Evolutionary conservation across 1,140 invertebrate species (phyloP).

Genomic region (Drosophila bifasciata): DNA sequence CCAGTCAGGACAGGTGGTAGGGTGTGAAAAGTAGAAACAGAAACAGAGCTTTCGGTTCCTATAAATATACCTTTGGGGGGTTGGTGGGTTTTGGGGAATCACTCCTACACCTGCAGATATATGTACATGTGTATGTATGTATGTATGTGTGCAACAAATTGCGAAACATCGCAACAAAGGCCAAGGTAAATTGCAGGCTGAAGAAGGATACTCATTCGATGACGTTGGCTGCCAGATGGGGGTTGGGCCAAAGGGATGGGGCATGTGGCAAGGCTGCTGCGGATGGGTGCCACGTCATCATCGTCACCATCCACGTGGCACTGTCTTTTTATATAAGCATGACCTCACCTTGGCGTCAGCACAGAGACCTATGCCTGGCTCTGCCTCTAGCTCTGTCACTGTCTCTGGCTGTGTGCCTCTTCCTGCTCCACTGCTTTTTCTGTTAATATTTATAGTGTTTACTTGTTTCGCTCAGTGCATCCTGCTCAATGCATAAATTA

Average conservation of each 20-base stretch:
- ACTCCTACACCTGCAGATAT: slow-evolving; percentile 9
- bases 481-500: slow-evolving; percentile 42
- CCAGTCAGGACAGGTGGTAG: slow-evolving; percentile 17
- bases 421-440: background rate
- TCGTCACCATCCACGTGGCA: slow-evolving; percentile 45
- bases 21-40: background rate
- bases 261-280: slow-evolving; percentile 45
- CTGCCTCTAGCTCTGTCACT: background rate
- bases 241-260: slow-evolving; percentile 13
- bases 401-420: background rate
- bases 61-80: slow-evolving; percentile 44
- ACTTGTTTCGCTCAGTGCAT: slow-evolving; percentile 33
- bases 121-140: slow-evolving; percentile 27
- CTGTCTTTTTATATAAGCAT: slow-evolving; percentile 57
- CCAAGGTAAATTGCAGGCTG: slow-evolving; percentile 49
- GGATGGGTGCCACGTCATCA: slow-evolving; percentile 39
- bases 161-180: slow-evolving; percentile 51
- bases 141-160: slow-evolving; percentile 41
- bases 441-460: slow-evolving; percentile 28
- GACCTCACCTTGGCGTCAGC: slow-evolving; percentile 46
- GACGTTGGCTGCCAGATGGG: slow-evolving; percentile 27
- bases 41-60: slow-evolving; percentile 20
- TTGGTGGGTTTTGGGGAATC: background rate
- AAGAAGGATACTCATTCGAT: slow-evolving; percentile 50
- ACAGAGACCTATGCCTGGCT: background rate